Evolutionary conservation across 1,140 invertebrate genomes (phyloP), one percentile per base, ranked within the genome.

Genomic region (Hirudo medicinalis): DNA sequence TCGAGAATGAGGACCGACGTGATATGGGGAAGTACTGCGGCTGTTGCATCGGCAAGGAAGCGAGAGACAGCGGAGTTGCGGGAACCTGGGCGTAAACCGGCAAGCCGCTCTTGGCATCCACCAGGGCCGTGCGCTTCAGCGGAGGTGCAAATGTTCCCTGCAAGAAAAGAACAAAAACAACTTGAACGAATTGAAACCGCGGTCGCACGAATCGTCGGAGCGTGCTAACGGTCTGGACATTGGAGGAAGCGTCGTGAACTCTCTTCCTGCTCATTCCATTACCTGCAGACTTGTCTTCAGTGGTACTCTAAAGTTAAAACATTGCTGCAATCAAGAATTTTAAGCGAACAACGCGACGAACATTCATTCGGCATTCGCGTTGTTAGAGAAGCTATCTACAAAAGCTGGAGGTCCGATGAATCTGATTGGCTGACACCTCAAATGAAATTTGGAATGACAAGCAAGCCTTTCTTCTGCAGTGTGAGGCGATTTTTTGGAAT

Each of bases 1-100:
- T n/a, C 32, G 32, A 36, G 32, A 3, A 36, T 4, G 5, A 68
- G 8, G 13, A 22, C 40, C 54, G 11, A 70, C 69, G 29, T 53
- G 69, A 54, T 70, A 70, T 54, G 27, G 69, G 69, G 22, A 70
- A 27, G 43, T 70, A 70, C 20, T 70, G 69, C 5, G 32, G 69
- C 53, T 70, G 69, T 19, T 49, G 69, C 36, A 70, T 36, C 8
- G 32, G 22, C 13, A 25, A 25, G 20, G 27, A 27, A 27, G 69
- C 53, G 11, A 70, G 25, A 5, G 36, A 54, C n/a, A 25, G 69
- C 15, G 54, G 49, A n/a, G 19, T 43, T 8, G 69, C n/a, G 17
- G 49, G 69, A 49, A 70, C 2, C 32, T 70, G 69, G n/a, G n/a
- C 53, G 22, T 70, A 70, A 5, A 70, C n/a, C 5, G 69, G 69